phyloP scores from a whole-genome alignment of 2,888 invertebrate genomes.

The Oscheius myriophilus region DNA sequence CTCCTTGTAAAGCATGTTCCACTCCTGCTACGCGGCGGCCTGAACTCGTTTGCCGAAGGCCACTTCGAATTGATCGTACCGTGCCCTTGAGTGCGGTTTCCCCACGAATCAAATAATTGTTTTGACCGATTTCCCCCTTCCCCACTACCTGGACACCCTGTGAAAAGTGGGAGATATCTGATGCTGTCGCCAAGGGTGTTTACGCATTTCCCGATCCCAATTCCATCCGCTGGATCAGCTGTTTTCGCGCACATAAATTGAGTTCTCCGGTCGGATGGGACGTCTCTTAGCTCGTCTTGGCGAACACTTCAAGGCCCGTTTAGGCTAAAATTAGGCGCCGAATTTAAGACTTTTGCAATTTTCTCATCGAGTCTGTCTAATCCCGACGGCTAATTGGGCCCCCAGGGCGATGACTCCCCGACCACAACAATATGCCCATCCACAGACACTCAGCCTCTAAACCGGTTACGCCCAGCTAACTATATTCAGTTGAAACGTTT shows the following conservation, averaged over 20 bases:
- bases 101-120: neutral
- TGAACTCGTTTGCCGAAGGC: conserved; percentile 27
- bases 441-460: no score
- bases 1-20: no score
- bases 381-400: no score
- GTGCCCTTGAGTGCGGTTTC: conserved; percentile 16
- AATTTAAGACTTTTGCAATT: no score
- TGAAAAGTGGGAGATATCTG: neutral
- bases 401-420: no score
- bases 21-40: neutral
- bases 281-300: neutral
- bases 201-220: neutral
- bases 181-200: neutral
- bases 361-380: no score
- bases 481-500: no score
- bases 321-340: no score
- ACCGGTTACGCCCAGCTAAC: no score
- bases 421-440: no score
- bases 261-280: conserved; percentile 2
- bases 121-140: neutral
- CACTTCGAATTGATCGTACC: conserved; percentile 7
- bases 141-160: neutral
- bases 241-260: conserved; percentile 8
- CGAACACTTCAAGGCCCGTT: no score
- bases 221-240: neutral